Conservation (phyloP, 2,113 vertebrate genomes). For the Oryzias woworae region DNA sequence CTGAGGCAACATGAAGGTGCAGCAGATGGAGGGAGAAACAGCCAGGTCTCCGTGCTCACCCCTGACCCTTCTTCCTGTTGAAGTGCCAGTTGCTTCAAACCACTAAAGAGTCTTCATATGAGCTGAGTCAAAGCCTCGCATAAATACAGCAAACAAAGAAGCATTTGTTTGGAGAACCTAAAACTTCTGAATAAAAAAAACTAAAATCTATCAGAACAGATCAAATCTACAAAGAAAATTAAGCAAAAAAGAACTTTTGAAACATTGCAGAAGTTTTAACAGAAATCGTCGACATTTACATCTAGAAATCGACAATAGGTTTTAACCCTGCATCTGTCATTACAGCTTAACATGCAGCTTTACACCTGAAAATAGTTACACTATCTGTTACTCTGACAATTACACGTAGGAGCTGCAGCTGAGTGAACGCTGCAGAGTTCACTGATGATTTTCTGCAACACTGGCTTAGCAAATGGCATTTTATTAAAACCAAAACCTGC, state of each 20-base stretch:
- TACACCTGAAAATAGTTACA: conserved; percentile 55
- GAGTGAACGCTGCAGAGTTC: conserved; percentile 3
- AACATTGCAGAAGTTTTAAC: neutral
- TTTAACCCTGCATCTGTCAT: conserved; percentile 11
- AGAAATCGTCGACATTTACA: neutral
- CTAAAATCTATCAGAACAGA: neutral
- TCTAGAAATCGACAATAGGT: conserved; percentile 12
- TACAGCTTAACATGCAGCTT: conserved; percentile 44
- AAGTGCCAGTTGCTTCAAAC: conserved; percentile 60
- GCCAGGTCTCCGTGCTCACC: conserved; percentile 48
- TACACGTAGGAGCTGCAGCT: conserved; percentile 21
- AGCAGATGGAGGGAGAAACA: conserved; percentile 42
- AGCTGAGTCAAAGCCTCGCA: neutral
- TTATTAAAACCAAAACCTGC: conserved; percentile 1
- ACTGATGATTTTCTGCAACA: neutral
- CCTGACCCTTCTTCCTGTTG: conserved; percentile 67
- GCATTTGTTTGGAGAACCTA: conserved; percentile 8
- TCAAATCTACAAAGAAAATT: neutral
- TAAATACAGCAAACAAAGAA: conserved; percentile 25
- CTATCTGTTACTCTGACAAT: conserved; percentile 39
- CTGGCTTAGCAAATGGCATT: neutral
- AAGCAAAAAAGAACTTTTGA: neutral
- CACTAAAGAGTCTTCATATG: conserved; percentile 5
- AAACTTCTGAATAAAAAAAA: neutral
- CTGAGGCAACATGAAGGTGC: conserved; percentile 22